Conservation (phyloP, 2,797 vertebrate species). For the Rhynchonycteris naso region DNA sequence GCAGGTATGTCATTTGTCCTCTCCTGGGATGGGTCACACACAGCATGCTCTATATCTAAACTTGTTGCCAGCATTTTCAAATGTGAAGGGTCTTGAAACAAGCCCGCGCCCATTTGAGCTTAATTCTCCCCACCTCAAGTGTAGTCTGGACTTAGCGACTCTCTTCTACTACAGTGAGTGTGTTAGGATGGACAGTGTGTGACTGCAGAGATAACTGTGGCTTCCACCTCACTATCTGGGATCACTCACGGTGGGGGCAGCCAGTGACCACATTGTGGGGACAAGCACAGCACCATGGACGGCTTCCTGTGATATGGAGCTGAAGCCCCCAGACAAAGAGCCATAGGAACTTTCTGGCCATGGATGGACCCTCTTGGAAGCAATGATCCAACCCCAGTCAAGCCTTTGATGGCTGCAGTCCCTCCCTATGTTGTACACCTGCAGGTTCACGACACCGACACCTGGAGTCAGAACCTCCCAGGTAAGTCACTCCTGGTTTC, state of each 20-base stretch:
- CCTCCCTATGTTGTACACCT: not conserved
- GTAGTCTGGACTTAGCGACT: not conserved
- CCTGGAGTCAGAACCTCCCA: not conserved
- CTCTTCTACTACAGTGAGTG: not conserved
- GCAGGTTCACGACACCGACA: not conserved
- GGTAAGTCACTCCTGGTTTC: not conserved
- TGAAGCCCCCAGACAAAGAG: not conserved
- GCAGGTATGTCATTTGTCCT: not conserved
- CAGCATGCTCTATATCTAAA: not conserved
- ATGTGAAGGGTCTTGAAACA: not conserved
- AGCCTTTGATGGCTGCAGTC: fast-evolving
- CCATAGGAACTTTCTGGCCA: not conserved
- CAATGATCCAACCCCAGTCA: not conserved
- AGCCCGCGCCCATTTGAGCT: not conserved
- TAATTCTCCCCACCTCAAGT: not conserved
- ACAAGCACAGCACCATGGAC: not conserved
- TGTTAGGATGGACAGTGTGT: not conserved
- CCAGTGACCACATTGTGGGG: not conserved
- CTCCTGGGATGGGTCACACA: fast-evolving
- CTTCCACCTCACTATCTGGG: not conserved
- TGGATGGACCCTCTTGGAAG: too few species aligned
- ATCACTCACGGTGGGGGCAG: not conserved
- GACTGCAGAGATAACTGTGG: not conserved
- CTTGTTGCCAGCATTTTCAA: not conserved
- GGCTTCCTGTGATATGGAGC: not conserved